Conservation (phyloP, 2,797 vertebrate genomes). For the Mico argentatus region DNA sequence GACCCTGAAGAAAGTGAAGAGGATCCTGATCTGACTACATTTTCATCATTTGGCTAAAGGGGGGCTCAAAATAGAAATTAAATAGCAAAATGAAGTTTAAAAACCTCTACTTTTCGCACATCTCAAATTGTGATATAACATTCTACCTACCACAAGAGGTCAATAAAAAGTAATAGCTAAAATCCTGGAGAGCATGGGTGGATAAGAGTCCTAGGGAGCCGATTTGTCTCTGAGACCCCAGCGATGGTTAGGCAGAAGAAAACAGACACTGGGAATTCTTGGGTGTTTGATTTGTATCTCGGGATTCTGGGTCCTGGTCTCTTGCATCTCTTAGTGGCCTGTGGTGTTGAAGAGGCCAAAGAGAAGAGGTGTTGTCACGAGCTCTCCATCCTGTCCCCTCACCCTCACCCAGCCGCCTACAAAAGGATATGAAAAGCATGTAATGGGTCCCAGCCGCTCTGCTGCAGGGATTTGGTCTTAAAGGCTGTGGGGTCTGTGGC, state of each 20-base stretch:
- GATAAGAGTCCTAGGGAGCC: neutral
- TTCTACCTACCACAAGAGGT: neutral
- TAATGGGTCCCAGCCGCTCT: neutral
- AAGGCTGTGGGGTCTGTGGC: neutral
- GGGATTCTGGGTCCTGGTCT: neutral
- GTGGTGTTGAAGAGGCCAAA: neutral
- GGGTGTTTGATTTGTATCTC: neutral
- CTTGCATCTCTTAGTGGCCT: neutral
- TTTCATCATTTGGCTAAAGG: neutral
- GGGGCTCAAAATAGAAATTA: neutral
- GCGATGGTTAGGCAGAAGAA: accelerated
- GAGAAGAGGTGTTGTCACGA: neutral
- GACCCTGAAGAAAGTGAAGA: neutral
- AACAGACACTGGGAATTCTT: neutral
- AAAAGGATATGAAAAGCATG: neutral
- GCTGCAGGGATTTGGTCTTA: neutral
- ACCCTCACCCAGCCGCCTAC: neutral
- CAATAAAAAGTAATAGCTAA: neutral
- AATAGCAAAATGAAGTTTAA: neutral
- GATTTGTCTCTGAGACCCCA: accelerated
- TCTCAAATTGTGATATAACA: neutral
- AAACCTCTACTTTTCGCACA: neutral
- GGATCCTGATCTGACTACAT: neutral
- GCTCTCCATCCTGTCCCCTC: neutral
- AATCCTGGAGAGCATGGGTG: neutral